Percentiles rank a stretch among this genome's conserved stretches.
Conservation (phyloP, 2,888 invertebrate species). For the Lucinisca nassula region DNA sequence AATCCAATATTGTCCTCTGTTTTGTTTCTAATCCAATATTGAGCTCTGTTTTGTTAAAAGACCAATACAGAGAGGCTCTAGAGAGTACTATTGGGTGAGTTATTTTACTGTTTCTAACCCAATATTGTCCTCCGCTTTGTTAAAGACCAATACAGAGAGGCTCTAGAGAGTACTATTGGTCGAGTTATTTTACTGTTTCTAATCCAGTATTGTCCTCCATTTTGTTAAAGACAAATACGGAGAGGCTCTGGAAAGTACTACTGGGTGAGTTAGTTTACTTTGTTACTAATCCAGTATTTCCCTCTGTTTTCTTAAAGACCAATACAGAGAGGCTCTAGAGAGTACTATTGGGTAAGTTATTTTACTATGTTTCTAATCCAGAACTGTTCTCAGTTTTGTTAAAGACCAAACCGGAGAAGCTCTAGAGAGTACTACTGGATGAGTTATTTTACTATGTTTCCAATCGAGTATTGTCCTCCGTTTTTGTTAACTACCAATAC, state of each 20-base stretch:
- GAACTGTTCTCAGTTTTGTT: constrained; percentile 88
- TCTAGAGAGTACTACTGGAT: constrained; percentile 88
- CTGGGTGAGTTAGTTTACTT: constrained; percentile 83
- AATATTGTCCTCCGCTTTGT: constrained; percentile 88
- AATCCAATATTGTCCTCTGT: too few relatives aligned
- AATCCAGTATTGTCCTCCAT: constrained; percentile 88
- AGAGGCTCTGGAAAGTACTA: constrained; percentile 87
- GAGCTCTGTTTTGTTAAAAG: too few relatives aligned
- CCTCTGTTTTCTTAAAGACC: constrained; percentile 88
- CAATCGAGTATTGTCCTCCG: constrained; percentile 88
- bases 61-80: constrained; percentile 86
- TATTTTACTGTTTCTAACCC: constrained; percentile 80
- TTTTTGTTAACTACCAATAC: constrained; percentile 88
- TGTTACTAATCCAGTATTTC: constrained; percentile 87
- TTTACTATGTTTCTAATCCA: constrained; percentile 83
- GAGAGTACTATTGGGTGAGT: constrained; percentile 88
- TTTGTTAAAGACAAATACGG: constrained; percentile 88
- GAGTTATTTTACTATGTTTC: constrained; percentile 19
- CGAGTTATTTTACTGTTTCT: constrained; percentile 72
- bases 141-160: constrained; percentile 87
- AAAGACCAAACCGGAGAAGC: constrained; percentile 87
- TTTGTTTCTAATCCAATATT: too few relatives aligned
- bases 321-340: constrained; percentile 87
- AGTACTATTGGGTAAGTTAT: constrained; percentile 87
- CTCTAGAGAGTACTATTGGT: constrained; percentile 88